A percentile compares a stretch with the other conserved stretches of the same genome.
These are phyloP conservation scores for Pseudococcus longispinus DNA, from an alignment of 2,888 invertebrate genomes.

Conservation along the genomic window DNA sequence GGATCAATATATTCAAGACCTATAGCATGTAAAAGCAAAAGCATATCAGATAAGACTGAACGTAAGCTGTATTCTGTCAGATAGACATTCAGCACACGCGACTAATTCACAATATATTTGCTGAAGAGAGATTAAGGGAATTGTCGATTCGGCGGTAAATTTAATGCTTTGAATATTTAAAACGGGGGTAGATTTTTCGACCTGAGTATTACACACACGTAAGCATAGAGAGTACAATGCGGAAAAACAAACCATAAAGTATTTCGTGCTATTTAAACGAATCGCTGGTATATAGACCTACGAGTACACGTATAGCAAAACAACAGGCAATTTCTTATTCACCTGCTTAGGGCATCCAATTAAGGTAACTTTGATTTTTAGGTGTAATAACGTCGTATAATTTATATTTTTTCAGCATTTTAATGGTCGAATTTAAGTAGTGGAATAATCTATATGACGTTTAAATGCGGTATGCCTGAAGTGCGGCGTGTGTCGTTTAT, in stretches of 20 bases:
- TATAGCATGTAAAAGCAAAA: not conserved
- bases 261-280: conserved; percentile 20
- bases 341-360: not conserved
- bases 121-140: not conserved
- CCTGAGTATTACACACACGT: not conserved
- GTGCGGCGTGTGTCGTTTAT: not conserved
- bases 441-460: not conserved
- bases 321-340: not conserved
- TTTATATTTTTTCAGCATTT: conserved; percentile 31
- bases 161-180: conserved; percentile 9
- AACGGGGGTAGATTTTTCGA: not conserved
- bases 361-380: conserved; percentile 22
- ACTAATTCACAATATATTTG: conserved; percentile 10
- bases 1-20: not conserved
- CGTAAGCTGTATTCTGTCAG: not conserved
- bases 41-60: not conserved
- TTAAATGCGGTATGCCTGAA: not conserved
- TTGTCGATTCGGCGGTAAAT: not conserved
- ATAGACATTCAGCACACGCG: conserved; percentile 13
- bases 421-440: conserved; percentile 17
- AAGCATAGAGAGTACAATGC: not conserved
- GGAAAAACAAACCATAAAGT: conserved; percentile 26
- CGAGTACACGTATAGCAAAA: not conserved
- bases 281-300: not conserved
- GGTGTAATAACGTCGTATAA: conserved; percentile 43